Conservation (phyloP, 2,888 invertebrate genomes). For the Apoda limacodes region DNA sequence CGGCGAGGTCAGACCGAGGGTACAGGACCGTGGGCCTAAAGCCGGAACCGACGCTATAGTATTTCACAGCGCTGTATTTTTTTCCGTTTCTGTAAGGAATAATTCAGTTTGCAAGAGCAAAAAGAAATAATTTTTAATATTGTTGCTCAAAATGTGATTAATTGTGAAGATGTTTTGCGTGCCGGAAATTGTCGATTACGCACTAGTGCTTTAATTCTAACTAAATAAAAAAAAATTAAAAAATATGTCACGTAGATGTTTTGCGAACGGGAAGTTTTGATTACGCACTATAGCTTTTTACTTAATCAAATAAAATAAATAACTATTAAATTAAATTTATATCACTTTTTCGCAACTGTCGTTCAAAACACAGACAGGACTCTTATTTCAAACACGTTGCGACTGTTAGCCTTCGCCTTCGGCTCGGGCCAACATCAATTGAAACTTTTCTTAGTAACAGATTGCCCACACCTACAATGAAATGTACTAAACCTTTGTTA, state of each 20-base stretch:
- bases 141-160: neutral
- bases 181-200: neutral
- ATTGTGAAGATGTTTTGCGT: neutral
- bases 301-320: too few relatives aligned
- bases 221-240: too few relatives aligned
- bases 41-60: too few relatives aligned
- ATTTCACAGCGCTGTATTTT: too few relatives aligned
- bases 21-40: too few relatives aligned
- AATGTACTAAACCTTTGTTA: too few relatives aligned
- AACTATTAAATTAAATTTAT: slow-evolving; percentile 1
- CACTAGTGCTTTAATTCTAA: neutral
- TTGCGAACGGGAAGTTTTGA: neutral
- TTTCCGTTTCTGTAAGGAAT: too few relatives aligned
- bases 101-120: too few relatives aligned
- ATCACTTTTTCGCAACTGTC: slow-evolving; percentile 2
- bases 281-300: neutral
- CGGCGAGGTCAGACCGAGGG: too few relatives aligned
- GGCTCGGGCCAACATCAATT: neutral
- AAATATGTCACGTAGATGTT: too few relatives aligned
- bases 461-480: neutral
- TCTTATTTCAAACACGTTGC: slow-evolving; percentile 4
- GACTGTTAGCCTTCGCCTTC: slow-evolving; percentile 4
- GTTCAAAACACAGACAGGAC: slow-evolving; percentile 2
- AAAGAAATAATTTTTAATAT: neutral
- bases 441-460: neutral